Base-by-base conservation (phyloP, 2,888 invertebrate species). In the Hyppa rectilinea region DNA sequence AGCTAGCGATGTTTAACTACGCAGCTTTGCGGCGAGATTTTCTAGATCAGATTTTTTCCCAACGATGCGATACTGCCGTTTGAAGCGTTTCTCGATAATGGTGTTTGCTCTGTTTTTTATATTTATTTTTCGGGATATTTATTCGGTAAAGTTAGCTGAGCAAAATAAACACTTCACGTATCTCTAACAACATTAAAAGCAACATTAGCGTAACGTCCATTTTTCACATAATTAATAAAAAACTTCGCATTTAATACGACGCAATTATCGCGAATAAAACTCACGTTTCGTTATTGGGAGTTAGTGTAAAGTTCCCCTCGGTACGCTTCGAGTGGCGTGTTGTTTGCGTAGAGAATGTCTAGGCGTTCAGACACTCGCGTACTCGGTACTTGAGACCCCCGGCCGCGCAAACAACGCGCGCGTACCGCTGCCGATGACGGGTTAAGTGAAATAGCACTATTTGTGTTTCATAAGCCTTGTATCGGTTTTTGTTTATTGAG, bases 51-150 rank as follows among this genome's bases (percentile, higher is more conserved):
- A 80, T 80, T 84, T 87, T 85, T 85, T 81, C 76, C 75, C 79
- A 71, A 66, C 78, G 79, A 67, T 75, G 58, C 67, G 77, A 59
- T 79, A 81, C 82, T 86, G 81, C 76, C 78, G 75, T 83, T 85
- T 87, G 80, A 83, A 89, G 87, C 79, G 84, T 85, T 87, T 85
- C 75, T 77, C 87, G 85, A 87, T 90, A 86, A 88, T 88, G 83
- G 85, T 87, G 86, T 87, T 89, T 87, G 80, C 80, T 69, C 66
- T 81, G 71, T 79, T 74, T 66, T 69, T 40, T 20, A 31, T 56
- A 65, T 78, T 64, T 73, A 55, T 78, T 78, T 65, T 47, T 38
- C n/a, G 10, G 34, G 40, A 34, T 56, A 20, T 62, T 68, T 80
- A 60, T 77, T 76, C 12, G 12, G 34, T 53, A 10, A 40, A 50